Percentiles rank a stretch among this genome's conserved stretches.
Conservation (phyloP, 2,888 invertebrate species). For the Panzeria rudis region DNA sequence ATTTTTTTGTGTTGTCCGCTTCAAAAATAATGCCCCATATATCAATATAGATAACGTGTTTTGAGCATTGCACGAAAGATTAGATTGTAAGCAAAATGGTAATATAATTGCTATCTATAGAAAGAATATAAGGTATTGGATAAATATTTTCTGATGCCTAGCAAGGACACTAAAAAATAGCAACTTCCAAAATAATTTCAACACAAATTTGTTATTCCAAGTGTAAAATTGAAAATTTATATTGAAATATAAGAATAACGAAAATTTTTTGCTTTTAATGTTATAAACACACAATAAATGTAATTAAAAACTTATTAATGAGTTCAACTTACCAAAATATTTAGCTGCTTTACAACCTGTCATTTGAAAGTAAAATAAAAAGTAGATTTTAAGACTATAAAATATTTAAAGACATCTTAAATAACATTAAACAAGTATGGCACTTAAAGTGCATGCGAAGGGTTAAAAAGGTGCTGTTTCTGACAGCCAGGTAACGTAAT, state of each 20-base stretch:
- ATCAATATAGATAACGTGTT: too few relatives aligned
- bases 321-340: not conserved
- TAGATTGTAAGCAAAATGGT: too few relatives aligned
- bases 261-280: constrained; percentile 15
- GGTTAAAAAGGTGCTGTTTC: not conserved
- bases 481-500: constrained; percentile 32
- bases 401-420: not conserved
- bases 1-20: too few relatives aligned
- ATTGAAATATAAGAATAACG: constrained; percentile 2
- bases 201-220: constrained; percentile 25
- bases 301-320: constrained; percentile 24
- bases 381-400: constrained; percentile 15
- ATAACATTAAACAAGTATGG: too few relatives aligned
- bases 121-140: too few relatives aligned
- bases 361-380: not conserved
- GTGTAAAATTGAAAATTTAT: constrained; percentile 37
- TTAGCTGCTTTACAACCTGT: not conserved
- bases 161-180: too few relatives aligned
- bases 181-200: not conserved
- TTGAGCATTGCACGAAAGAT: too few relatives aligned
- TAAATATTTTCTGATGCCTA: too few relatives aligned
- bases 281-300: constrained; percentile 1
- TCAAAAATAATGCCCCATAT: too few relatives aligned
- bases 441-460: not conserved
- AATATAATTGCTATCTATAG: too few relatives aligned